A percentile compares a stretch with the other conserved stretches of the same genome.
Evolutionary conservation across 2,888 invertebrate genomes (phyloP).

Genomic region (Notocelia uddmanniana): DNA sequence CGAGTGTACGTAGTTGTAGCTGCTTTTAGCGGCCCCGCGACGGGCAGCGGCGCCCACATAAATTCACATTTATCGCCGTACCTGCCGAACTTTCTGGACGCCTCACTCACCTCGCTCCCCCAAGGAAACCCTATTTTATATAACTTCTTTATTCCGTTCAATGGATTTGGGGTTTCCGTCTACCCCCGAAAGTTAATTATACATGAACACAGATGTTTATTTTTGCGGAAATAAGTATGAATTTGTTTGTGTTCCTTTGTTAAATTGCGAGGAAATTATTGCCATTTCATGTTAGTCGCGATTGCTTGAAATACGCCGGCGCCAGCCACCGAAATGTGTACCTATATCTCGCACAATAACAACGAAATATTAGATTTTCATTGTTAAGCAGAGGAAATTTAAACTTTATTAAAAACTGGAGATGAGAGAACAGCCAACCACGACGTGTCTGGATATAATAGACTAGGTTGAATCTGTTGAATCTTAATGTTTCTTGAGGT

Average conservation of each 20-base stretch:
- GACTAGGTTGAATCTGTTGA: conserved; percentile 20
- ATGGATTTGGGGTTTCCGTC: conserved; percentile 58
- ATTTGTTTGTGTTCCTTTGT: conserved; percentile 51
- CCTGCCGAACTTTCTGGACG: conserved; percentile 81
- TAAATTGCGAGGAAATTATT: conserved; percentile 45
- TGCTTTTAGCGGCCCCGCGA: conserved; percentile 48
- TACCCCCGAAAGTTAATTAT: conserved; percentile 69
- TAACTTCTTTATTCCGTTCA: conserved; percentile 74
- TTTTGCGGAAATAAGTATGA: conserved; percentile 42
- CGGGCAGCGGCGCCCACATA: conserved; percentile 70
- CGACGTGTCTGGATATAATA: conserved; percentile 13
- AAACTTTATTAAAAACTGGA: conserved; percentile 33
- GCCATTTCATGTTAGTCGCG: conserved; percentile 29
- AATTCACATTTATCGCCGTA: conserved; percentile 79
- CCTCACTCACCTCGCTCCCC: conserved; percentile 68
- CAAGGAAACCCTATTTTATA: conserved; percentile 77
- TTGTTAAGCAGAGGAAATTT: conserved; percentile 52
- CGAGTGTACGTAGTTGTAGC: conserved; percentile 60
- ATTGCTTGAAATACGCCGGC: conserved; percentile 28
- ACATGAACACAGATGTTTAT: conserved; percentile 49
- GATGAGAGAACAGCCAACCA: conserved; percentile 5
- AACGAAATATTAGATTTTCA: conserved; percentile 52
- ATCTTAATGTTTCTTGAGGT: conserved; percentile 16
- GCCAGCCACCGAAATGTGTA: conserved; percentile 23
- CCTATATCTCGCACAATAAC: conserved; percentile 19